Conservation (phyloP, 2,113 vertebrate species). For the Pseudolaguvia tuberculata region DNA sequence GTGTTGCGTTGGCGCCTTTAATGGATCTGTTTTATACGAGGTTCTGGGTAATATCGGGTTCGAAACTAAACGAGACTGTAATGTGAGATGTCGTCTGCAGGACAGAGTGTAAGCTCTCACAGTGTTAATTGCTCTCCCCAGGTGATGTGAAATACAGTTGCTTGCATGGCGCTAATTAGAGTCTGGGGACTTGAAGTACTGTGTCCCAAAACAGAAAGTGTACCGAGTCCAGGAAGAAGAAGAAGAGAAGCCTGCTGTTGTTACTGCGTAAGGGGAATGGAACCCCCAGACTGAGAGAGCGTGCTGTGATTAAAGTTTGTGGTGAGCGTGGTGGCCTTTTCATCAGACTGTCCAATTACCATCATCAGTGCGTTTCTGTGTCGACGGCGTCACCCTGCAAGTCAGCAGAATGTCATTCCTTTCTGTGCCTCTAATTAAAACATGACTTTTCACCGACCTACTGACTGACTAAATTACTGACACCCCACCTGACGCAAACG, state of each 20-base stretch:
- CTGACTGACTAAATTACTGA: too few relatives aligned
- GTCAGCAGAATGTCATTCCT: neutral
- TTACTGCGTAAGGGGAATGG: neutral
- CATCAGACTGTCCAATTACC: neutral
- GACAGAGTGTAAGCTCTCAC: neutral
- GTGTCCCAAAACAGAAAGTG: neutral
- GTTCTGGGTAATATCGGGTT: constrained; percentile 18
- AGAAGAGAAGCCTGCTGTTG: too few relatives aligned
- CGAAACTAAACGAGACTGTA: neutral
- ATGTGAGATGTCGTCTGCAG: constrained; percentile 3
- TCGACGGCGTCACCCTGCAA: neutral
- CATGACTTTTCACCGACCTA: too few relatives aligned
- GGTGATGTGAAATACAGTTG: constrained; percentile 23
- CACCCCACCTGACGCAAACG: too few relatives aligned
- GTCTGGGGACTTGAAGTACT: constrained; percentile 26
- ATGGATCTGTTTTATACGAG: neutral
- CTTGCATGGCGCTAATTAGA: constrained; percentile 27
- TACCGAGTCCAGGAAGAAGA: neutral
- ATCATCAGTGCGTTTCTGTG: neutral
- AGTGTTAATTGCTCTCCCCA: constrained; percentile 39
- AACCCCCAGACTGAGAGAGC: neutral
- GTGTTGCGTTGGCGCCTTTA: neutral
- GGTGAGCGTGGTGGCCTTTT: neutral
- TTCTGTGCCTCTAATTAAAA: neutral
- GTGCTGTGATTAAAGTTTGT: neutral